Base-by-base conservation (phyloP, 1,140 invertebrate species). In the Zaprionus taronus region DNA sequence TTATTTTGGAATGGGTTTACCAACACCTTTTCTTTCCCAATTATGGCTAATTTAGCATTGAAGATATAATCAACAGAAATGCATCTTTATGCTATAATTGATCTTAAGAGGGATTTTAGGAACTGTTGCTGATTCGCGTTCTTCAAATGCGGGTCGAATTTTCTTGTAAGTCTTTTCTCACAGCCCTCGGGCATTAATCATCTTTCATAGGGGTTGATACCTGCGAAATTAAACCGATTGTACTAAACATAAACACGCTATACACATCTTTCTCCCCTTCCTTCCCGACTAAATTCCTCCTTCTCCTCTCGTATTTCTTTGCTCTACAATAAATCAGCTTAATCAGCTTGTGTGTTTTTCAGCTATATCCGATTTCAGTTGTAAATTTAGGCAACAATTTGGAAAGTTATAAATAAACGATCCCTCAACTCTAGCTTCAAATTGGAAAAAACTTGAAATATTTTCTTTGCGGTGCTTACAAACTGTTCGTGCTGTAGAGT, bases 21-120 rank as follows among this genome's bases (percentile, higher is more conserved):
- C 51, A 70, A 69, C 72, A 74, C 49, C 66, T 74, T 69, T 57
- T 63, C 28, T 36, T 44, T 9, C 17, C 15, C 55, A 67, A 58
- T 53, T 65, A 67, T 22, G 44, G 26, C n/a, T 28, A 38, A 34
- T 17, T 20, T 11, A 20, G 71, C 49, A 9, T 22, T n/a, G 14
- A 65, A 34, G 14, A 31, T 56, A 20, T 53, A 60, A 24, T 49
- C 31, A n/a, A 51, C 7, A 56, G 24, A 56, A 26, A 31, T 53
- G 20, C 12, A 47, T 26, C n/a, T 47, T 41, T 61, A 49, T 44
- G 36, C 14, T 38, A 44, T n/a, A 47, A 49, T 49, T 22, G 7
- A 22, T 11, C 47, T 22, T 11, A 12, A 12, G 20, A 51, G 4
- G 14, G 2, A 24, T 47, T 17, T 15, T 7, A 44, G 58, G 1